These are phyloP conservation scores for Channa striata DNA, from an alignment of 2,797 vertebrate genomes.

Conservation along the genomic window DNA sequence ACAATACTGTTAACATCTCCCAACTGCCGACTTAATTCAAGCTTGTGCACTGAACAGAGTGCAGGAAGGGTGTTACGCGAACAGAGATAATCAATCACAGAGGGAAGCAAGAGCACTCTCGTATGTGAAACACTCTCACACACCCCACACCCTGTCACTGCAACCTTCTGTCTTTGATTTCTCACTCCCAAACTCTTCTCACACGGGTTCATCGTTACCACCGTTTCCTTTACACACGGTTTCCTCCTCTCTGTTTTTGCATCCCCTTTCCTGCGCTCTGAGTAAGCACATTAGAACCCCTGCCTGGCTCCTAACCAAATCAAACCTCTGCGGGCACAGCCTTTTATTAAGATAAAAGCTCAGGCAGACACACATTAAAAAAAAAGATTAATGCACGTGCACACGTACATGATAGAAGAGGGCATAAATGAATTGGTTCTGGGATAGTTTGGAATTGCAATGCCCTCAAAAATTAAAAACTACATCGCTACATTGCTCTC, in stretches of 20 bases:
- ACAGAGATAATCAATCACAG: constrained; percentile 55
- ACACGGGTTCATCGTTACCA: constrained; percentile 44
- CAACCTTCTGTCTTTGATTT: constrained; percentile 50
- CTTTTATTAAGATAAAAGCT: constrained; percentile 84
- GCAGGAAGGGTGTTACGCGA: constrained; percentile 56
- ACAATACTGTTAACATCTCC: constrained; percentile 45
- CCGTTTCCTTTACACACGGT: constrained; percentile 13
- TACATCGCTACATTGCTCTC: constrained; percentile 50
- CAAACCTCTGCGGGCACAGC: constrained; percentile 51
- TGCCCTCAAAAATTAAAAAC: constrained; percentile 71
- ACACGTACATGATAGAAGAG: constrained; percentile 30
- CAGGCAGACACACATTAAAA: constrained; percentile 37
- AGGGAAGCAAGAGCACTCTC: constrained; percentile 46
- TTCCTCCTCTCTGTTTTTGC: constrained; percentile 50
- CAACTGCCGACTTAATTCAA: constrained; percentile 49
- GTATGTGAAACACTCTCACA: constrained; percentile 33
- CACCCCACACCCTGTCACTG: constrained; percentile 37
- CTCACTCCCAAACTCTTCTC: constrained; percentile 55
- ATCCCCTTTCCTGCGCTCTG: constrained; percentile 62
- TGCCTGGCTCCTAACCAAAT: constrained; percentile 77
- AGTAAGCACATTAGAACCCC: constrained; percentile 72
- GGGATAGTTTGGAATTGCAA: too few species aligned
- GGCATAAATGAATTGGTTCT: constrained; percentile 72
- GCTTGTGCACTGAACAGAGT: constrained; percentile 54
- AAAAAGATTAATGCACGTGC: constrained; percentile 1